Percentiles rank a stretch among this genome's conserved stretches.
Conservation (phyloP, 2,113 vertebrate genomes). For the Panurus biarmicus region DNA sequence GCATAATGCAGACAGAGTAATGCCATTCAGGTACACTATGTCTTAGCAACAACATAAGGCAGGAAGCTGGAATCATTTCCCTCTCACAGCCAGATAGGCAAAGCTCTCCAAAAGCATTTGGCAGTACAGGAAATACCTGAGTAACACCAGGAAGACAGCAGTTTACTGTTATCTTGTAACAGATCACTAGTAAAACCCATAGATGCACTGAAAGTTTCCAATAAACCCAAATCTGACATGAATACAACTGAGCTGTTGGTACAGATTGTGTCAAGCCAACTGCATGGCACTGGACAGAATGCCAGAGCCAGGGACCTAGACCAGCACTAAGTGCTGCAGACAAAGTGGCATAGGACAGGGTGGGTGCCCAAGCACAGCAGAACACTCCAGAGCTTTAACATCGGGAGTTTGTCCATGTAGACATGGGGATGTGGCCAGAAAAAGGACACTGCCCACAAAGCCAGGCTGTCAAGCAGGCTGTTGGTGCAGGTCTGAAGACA, state of each 20-base stretch:
- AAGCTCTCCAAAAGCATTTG: not conserved
- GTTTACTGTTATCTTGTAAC: not conserved
- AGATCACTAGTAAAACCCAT: not conserved
- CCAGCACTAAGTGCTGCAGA: not conserved
- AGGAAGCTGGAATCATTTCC: constrained; percentile 1
- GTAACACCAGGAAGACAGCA: not conserved
- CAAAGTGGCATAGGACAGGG: not conserved
- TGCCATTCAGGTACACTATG: not conserved
- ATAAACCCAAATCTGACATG: not conserved
- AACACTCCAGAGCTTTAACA: not conserved
- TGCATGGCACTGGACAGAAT: not conserved
- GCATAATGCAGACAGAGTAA: not conserved
- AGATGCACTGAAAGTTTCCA: not conserved
- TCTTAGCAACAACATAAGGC: not conserved
- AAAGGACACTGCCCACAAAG: not conserved
- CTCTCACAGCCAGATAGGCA: not conserved
- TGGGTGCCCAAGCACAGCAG: not conserved
- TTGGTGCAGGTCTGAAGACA: not conserved
- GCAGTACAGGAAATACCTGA: not conserved
- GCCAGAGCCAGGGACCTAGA: not conserved
- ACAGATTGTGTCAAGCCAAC: not conserved
- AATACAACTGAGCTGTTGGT: not conserved
- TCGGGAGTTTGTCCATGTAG: accelerated
- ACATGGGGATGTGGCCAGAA: not conserved
- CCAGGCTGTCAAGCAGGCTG: not conserved